Percentiles rank a stretch among this genome's conserved stretches.
These are phyloP conservation scores for Micrastur ruficollis DNA, from an alignment of 2,797 vertebrate species.

Conservation along the genomic window DNA sequence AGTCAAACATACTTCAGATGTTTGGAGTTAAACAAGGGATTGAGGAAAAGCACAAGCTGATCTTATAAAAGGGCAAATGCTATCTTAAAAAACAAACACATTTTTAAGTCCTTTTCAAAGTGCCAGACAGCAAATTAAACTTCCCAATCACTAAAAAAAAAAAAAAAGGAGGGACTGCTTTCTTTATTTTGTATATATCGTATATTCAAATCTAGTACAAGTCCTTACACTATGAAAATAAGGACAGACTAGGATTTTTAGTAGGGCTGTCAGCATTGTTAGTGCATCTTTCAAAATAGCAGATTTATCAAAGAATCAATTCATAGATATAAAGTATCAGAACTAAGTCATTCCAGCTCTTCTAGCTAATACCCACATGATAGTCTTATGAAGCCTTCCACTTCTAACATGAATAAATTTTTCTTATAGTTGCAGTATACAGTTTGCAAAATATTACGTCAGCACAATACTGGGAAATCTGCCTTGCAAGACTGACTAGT, in stretches of 20 bases:
- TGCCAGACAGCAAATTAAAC: constrained; percentile 25
- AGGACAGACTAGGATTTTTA: neutral
- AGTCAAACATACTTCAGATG: constrained; percentile 52
- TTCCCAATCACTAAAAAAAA: neutral
- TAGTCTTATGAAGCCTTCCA: neutral
- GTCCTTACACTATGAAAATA: neutral
- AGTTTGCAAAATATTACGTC: neutral
- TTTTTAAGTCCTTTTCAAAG: constrained; percentile 16
- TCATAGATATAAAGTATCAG: neutral
- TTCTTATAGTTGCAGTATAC: neutral
- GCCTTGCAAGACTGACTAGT: neutral
- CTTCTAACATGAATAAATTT: neutral
- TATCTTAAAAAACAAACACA: constrained; percentile 21
- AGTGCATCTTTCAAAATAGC: neutral
- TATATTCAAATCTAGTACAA: neutral
- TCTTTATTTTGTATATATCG: neutral
- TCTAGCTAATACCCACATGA: neutral
- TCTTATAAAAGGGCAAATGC: constrained; percentile 40
- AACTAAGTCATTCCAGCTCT: neutral
- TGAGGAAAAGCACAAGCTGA: neutral
- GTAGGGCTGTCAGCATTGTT: neutral
- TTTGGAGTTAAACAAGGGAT: neutral
- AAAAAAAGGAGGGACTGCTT: neutral
- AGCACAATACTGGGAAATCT: neutral
- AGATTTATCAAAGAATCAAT: neutral